A percentile compares a stretch with the other conserved stretches of the same genome.
These are phyloP conservation scores for Drosophila punjabiensis DNA, from an alignment of 1,140 invertebrate species.

Conservation along the genomic window DNA sequence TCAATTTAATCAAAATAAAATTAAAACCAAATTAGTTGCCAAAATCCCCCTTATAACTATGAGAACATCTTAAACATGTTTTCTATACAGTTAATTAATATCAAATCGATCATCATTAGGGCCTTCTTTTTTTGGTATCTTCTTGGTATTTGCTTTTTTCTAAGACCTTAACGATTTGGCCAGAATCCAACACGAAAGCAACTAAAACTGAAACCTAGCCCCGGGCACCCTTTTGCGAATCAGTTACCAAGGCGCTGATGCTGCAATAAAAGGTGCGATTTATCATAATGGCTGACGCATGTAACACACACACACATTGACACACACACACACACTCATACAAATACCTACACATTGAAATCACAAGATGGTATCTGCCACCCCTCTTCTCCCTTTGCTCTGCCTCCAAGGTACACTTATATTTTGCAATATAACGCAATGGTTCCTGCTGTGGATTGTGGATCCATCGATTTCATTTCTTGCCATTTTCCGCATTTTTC, in stretches of 20 bases:
- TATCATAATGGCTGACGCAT: slow-evolving; percentile 77
- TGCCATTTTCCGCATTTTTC: slow-evolving; percentile 83
- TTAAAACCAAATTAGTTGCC: not conserved
- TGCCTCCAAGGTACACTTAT: slow-evolving; percentile 40
- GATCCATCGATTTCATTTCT: slow-evolving; percentile 81
- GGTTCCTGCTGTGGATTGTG: slow-evolving; percentile 60
- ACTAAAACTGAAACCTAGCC: slow-evolving; percentile 28
- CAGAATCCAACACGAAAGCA: slow-evolving; percentile 27
- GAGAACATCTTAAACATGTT: not conserved
- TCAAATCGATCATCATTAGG: slow-evolving; percentile 12
- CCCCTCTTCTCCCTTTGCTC: slow-evolving; percentile 4
- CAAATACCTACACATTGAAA: slow-evolving; percentile 2
- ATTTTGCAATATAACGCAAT: slow-evolving; percentile 78
- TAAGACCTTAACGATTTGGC: slow-evolving; percentile 47
- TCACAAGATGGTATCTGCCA: slow-evolving; percentile 17
- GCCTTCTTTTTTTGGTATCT: not conserved
- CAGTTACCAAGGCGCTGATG: slow-evolving; percentile 81
- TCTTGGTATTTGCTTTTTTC: slow-evolving; percentile 35
- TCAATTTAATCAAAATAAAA: too few species aligned
- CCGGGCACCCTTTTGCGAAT: slow-evolving; percentile 65
- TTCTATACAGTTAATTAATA: slow-evolving; percentile 10
- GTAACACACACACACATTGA: slow-evolving; percentile 15
- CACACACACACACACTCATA: not conserved
- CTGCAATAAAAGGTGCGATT: slow-evolving; percentile 84
- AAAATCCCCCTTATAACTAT: not conserved